These are phyloP conservation scores for Ormia ochracea DNA, from an alignment of 2,888 invertebrate genomes.

Conservation along the genomic window DNA sequence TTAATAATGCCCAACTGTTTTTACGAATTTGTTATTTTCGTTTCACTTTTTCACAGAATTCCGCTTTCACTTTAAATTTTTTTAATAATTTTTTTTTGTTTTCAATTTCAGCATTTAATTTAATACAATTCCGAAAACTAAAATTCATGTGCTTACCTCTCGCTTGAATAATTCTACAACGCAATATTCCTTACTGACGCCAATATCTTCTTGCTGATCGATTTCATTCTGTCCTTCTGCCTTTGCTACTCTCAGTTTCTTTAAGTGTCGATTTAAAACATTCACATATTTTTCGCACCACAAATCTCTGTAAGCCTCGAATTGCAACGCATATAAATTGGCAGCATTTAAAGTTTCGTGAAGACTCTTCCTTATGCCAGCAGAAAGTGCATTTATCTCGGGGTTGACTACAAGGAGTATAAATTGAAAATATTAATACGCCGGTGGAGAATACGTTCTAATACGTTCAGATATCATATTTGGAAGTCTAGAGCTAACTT, in stretches of 20 bases:
- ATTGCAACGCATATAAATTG: conserved; percentile 70
- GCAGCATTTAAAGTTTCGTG: conserved; percentile 68
- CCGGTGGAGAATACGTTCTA: no score
- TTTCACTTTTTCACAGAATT: no score
- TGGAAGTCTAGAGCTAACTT: no score
- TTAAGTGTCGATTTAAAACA: conserved; percentile 68
- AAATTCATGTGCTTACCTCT: conserved; percentile 69
- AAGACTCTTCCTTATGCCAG: conserved; percentile 67
- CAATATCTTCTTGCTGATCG: conserved; percentile 19
- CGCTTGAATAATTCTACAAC: conserved; percentile 74
- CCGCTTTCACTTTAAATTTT: no score
- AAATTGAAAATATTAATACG: not conserved
- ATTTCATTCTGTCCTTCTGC: not conserved
- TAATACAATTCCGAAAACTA: no score
- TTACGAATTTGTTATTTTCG: no score
- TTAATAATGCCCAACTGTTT: no score
- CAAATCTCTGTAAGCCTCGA: conserved; percentile 71
- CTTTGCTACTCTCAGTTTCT: conserved; percentile 51
- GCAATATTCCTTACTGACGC: conserved; percentile 67
- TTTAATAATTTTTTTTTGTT: no score
- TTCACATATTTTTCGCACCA: conserved; percentile 70
- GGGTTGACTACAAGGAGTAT: conserved; percentile 52
- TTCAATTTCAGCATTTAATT: no score
- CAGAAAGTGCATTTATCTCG: conserved; percentile 67
- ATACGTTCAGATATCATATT: no score